Evolutionary conservation across 2,113 vertebrate species (phyloP), one percentile per base, ranked within the genome.

Genomic region (Scomber colias): DNA sequence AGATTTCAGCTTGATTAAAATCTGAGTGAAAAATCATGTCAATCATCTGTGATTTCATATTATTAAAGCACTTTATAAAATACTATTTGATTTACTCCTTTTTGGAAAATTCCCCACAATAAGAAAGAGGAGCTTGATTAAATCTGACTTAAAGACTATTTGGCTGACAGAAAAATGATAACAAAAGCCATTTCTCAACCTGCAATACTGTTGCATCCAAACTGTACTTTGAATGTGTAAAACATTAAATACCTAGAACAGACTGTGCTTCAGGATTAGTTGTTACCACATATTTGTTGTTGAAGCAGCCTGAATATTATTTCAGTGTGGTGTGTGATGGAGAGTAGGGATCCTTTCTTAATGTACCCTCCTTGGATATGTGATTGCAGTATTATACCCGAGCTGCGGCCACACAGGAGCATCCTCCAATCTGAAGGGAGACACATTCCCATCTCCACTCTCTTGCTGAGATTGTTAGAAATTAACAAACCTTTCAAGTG

Each of bases 401-500:
- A 70, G 45, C 19, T 24, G 6, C 35, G 46, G 50, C 71, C 78
- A 82, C 78, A 71, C 61, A 59, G 49, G 30, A 75, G 68, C 27
- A 17, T 56, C 54, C 53, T 56, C 5, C 0, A 71, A 44, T 57
- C 79, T 48, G 54, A 27, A 11, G 69, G 76, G 79, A 84, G 61
- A 55, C 40, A 49, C 8, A 13, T 70, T 84, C 81, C 79, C 81
- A 69, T 87, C 80, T 84, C 77, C 80, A 75, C 82, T 83, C 54
- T 93, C 92, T 93, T 95, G 94, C 94, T 85, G 91, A 95, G 90
- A 96, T 94, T 90, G 94, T 90, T 86, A 91, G 92, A 96, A 96
- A 96, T 97, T 95, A 97, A 94, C 92, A 93, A 93, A 93, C 90
- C 93, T 96, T 97, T 96, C 91, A 94, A 92, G 90, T 89, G 83